Percentiles rank a stretch among this genome's conserved stretches.
phyloP scores from a whole-genome alignment of 1,140 invertebrate genomes.

The Hylaeus anthracinus region DNA sequence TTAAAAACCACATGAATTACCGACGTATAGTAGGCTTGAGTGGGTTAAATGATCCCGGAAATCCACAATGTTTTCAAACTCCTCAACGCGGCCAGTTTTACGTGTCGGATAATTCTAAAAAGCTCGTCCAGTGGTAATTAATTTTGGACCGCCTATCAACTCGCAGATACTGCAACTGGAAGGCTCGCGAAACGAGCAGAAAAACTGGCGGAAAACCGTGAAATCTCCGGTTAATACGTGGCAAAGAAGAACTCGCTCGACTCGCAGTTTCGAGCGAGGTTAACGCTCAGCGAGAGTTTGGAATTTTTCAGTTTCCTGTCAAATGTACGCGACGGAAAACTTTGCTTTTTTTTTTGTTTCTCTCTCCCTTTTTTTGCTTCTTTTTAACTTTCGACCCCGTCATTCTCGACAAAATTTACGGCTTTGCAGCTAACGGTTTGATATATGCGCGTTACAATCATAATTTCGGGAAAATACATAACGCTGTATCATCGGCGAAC shows the following conservation, averaged over 20 bases:
- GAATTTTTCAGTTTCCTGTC: neutral
- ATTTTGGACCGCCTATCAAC: neutral
- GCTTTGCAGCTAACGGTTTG: neutral
- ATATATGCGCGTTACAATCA: neutral
- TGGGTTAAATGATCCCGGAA: too few relatives aligned
- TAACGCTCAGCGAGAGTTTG: neutral
- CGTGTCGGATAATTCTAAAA: neutral
- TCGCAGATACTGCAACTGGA: too few relatives aligned
- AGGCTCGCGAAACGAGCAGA: too few relatives aligned
- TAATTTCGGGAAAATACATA: neutral
- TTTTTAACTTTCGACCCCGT: neutral
- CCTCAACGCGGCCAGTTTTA: neutral
- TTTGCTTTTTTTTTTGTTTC: neutral
- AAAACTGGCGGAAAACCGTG: neutral
- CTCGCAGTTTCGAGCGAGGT: slow-evolving; percentile 13
- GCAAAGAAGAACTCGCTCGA: neutral
- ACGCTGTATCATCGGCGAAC: too few relatives aligned
- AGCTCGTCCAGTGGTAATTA: neutral
- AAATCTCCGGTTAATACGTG: neutral
- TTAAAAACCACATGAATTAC: too few relatives aligned
- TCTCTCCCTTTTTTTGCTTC: neutral
- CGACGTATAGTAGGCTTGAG: too few relatives aligned
- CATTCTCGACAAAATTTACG: neutral
- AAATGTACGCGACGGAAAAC: slow-evolving; percentile 8
- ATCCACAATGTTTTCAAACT: neutral